A percentile compares a stretch with the other conserved stretches of the same genome.
Conservation (phyloP, 2,113 vertebrate genomes). For the Pogona vitticeps region DNA sequence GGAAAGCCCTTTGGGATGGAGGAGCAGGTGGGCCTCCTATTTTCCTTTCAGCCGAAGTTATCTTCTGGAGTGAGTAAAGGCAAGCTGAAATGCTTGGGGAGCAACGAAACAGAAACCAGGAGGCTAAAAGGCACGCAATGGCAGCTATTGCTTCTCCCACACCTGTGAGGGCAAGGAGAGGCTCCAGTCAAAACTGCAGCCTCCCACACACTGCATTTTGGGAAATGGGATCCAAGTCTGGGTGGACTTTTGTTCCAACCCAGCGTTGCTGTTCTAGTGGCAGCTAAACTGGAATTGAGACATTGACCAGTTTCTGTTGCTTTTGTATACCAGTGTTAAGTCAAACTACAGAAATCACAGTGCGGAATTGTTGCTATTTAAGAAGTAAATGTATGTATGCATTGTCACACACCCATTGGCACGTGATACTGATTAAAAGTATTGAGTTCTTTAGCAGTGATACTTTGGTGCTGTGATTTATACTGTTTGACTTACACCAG, state of each 20-base stretch:
- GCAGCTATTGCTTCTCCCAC: no score
- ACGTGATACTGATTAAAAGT: no score
- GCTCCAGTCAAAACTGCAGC: neutral
- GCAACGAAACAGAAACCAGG: neutral
- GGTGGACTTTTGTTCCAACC: neutral
- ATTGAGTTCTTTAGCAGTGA: no score
- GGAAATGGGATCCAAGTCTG: neutral
- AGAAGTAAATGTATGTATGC: no score
- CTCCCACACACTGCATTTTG: neutral
- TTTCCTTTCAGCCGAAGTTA: slow-evolving; percentile 12
- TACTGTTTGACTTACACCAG: no score
- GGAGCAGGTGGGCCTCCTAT: slow-evolving; percentile 33
- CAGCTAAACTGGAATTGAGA: neutral
- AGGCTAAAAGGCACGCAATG: neutral
- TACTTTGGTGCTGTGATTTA: no score
- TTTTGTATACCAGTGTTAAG: neutral
- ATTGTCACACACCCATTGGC: no score
- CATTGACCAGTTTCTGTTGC: neutral
- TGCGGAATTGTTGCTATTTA: no score
- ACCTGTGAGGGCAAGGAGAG: neutral
- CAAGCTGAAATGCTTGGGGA: neutral
- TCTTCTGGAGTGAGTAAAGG: slow-evolving; percentile 6
- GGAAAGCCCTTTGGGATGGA: slow-evolving; percentile 30
- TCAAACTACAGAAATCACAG: no score
- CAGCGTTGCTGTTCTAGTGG: neutral